A percentile compares a stretch with the other conserved stretches of the same genome.
These are phyloP conservation scores for Pammene aurita DNA, from an alignment of 2,888 invertebrate genomes.

Conservation along the genomic window DNA sequence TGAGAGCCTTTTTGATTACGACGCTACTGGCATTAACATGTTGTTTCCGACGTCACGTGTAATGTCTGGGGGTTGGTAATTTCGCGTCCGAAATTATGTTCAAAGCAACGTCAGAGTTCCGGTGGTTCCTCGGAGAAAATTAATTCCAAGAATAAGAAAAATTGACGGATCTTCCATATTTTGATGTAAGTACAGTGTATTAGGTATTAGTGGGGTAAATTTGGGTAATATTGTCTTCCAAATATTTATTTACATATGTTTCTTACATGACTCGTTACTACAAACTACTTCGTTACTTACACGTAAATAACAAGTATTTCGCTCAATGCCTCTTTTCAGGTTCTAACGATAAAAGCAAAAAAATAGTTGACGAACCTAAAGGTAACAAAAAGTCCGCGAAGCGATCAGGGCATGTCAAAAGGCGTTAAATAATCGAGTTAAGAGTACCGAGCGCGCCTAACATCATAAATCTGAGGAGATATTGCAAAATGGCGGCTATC, in stretches of 20 bases:
- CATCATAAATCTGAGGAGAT: conserved; percentile 40
- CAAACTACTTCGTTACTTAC: no score
- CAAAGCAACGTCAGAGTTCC: background rate
- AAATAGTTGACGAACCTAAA: background rate
- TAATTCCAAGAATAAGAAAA: no score
- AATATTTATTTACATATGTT: no score
- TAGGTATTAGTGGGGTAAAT: no score
- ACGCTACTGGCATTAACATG: conserved; percentile 25
- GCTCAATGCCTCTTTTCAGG: no score
- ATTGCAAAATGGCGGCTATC: conserved; percentile 39
- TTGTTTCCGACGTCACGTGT: conserved; percentile 10
- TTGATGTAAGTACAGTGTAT: no score
- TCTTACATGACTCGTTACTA: no score
- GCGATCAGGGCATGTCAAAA: conserved; percentile 35
- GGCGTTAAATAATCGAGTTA: conserved; percentile 40
- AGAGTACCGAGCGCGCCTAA: conserved; percentile 35
- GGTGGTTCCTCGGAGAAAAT: background rate
- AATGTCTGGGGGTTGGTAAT: conserved; percentile 1
- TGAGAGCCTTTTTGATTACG: conserved; percentile 38
- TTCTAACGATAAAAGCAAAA: background rate
- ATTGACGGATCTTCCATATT: no score
- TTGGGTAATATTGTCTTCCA: no score
- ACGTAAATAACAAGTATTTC: no score
- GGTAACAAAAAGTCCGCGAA: conserved; percentile 18
- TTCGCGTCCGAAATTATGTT: conserved; percentile 8